Evolutionary conservation across 1,140 invertebrate genomes (phyloP).

Genomic region (Ceratina calcarata): DNA sequence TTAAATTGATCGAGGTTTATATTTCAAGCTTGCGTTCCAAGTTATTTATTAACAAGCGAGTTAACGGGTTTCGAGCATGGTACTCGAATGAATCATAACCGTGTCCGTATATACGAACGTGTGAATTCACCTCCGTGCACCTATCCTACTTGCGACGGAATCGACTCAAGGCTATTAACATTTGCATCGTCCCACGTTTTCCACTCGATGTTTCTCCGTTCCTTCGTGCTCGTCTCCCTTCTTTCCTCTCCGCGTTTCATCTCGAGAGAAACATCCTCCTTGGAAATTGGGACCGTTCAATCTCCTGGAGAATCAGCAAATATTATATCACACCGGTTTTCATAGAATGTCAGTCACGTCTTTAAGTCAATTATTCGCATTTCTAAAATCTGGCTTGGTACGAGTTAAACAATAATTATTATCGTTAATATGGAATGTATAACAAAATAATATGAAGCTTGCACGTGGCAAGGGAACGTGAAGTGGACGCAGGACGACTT

Average conservation of each 20-base stretch:
- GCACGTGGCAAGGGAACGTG: too few relatives aligned
- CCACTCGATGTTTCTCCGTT: conserved; percentile 33
- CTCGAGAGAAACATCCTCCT: too few relatives aligned
- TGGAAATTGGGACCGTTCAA: too few relatives aligned
- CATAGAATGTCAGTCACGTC: too few relatives aligned
- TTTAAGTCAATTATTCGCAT: too few relatives aligned
- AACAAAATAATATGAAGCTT: too few relatives aligned
- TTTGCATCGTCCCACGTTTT: conserved; percentile 75
- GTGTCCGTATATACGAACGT: conserved; percentile 58
- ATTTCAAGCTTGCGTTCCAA: not conserved
- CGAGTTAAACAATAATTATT: too few relatives aligned
- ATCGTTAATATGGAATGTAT: too few relatives aligned
- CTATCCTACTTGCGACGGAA: conserved; percentile 67
- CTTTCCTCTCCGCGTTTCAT: not conserved
- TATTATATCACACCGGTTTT: too few relatives aligned
- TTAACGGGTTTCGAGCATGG: conserved; percentile 59
- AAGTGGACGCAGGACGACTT: too few relatives aligned
- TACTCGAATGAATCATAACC: conserved; percentile 58
- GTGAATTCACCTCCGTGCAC: conserved; percentile 65
- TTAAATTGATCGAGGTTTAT: not conserved
- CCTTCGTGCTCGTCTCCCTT: not conserved
- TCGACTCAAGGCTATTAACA: conserved; percentile 73
- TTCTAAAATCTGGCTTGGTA: too few relatives aligned
- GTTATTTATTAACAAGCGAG: conserved; percentile 50
- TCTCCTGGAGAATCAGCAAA: too few relatives aligned